A percentile compares a stretch with the other conserved stretches of the same genome.
These are phyloP conservation scores for Heliconius cydno DNA, from an alignment of 2,888 invertebrate genomes.

Conservation along the genomic window DNA sequence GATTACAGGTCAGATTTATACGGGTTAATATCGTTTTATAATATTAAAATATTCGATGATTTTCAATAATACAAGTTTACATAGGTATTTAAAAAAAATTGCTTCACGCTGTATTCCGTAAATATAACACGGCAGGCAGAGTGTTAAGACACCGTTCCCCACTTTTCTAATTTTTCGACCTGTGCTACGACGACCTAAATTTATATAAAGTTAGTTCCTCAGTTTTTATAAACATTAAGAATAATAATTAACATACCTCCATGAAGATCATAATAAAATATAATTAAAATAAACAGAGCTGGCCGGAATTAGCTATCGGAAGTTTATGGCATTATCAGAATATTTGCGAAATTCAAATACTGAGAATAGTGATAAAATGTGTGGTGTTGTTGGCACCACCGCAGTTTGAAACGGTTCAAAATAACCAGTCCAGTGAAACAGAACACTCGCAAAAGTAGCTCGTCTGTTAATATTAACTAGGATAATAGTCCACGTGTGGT, in stretches of 20 bases:
- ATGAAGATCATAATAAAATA: not conserved
- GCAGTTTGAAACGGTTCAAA: not conserved
- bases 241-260: not conserved
- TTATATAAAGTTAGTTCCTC: too few relatives aligned
- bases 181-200: too few relatives aligned
- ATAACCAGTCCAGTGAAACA: not conserved
- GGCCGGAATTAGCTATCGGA: not conserved
- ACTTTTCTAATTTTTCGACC: too few relatives aligned
- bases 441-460: slow-evolving; percentile 17
- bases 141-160: too few relatives aligned
- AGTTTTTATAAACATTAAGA: too few relatives aligned
- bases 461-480: slow-evolving; percentile 23
- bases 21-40: not conserved
- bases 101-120: too few relatives aligned
- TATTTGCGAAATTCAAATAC: not conserved
- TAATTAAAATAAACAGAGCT: not conserved
- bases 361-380: not conserved
- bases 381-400: not conserved
- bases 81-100: not conserved
- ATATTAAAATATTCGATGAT: not conserved
- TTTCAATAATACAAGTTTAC: not conserved
- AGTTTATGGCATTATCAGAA: not conserved
- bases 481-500: slow-evolving; percentile 41
- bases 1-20: not conserved
- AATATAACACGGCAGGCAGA: too few relatives aligned